phyloP scores from a whole-genome alignment of 1,140 invertebrate species.

The Orussus abietinus region DNA sequence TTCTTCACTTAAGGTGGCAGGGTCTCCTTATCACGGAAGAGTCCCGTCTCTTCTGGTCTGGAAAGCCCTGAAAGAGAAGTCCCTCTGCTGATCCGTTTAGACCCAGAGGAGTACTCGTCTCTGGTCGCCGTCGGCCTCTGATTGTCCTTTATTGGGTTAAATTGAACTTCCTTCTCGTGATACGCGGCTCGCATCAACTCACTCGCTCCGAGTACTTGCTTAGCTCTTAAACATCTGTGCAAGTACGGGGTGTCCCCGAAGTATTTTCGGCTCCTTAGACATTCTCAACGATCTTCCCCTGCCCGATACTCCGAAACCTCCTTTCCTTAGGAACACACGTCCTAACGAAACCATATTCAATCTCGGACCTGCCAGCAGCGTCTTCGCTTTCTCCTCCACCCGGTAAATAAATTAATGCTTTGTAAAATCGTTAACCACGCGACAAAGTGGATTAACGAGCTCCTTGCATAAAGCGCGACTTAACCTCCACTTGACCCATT shows the following conservation, averaged over 20 bases:
- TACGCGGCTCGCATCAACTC: conserved; percentile 54
- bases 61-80: conserved; percentile 33
- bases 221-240: conserved; percentile 48
- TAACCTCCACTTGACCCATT: no score
- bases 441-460: no score
- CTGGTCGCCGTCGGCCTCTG: conserved; percentile 51
- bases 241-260: conserved; percentile 47
- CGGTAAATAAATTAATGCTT: no score
- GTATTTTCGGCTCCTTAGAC: conserved; percentile 24
- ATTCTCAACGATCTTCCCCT: no score
- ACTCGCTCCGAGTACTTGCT: conserved; percentile 49
- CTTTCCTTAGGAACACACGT: no score
- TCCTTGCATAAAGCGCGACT: no score
- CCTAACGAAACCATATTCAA: no score
- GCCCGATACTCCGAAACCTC: no score
- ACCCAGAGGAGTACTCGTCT: conserved; percentile 38
- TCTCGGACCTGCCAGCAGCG: no score
- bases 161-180: conserved; percentile 57
- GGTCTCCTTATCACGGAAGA: conserved; percentile 12
- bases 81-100: conserved; percentile 38
- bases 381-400: no score
- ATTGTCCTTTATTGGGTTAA: conserved; percentile 57
- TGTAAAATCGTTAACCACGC: no score
- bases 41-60: conserved; percentile 26
- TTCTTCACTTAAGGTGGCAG: no score